Percentiles rank a stretch among this genome's conserved stretches.
phyloP scores from a whole-genome alignment of 2,797 vertebrate species.

The Alosa sapidissima region DNA sequence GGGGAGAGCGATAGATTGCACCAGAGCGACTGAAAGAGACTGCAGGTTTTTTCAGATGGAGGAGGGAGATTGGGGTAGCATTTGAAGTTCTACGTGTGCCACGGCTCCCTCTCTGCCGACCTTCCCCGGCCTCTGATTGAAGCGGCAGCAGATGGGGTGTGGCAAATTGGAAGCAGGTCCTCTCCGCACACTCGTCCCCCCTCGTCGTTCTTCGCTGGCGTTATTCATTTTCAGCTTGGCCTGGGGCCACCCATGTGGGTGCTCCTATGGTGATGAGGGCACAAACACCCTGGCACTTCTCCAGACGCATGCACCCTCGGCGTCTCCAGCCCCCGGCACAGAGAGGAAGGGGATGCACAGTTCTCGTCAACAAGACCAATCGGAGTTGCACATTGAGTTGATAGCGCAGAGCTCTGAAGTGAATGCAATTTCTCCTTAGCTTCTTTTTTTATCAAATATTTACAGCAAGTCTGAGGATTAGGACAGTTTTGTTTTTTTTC shows the following conservation, averaged over 20 bases:
- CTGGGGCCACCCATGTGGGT: constrained; percentile 34
- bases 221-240: constrained; percentile 50
- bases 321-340: neutral
- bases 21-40: neutral
- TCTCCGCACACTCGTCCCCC: constrained; percentile 18
- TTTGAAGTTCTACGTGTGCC: neutral
- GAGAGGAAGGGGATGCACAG: neutral
- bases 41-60: neutral
- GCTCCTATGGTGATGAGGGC: constrained; percentile 38
- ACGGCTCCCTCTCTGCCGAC: neutral
- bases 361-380: neutral
- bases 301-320: neutral
- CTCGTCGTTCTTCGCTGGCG: constrained; percentile 38
- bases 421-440: neutral
- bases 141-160: constrained; percentile 56
- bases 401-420: neutral
- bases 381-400: neutral
- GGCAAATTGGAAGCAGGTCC: constrained; percentile 50
- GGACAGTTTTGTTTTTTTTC: neutral
- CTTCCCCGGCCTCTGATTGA: constrained; percentile 45
- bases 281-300: constrained; percentile 13
- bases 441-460: neutral
- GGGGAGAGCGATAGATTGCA: neutral
- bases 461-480: neutral
- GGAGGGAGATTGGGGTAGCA: neutral